Conservation (phyloP, 2,113 vertebrate genomes). For the Alosa alosa region DNA sequence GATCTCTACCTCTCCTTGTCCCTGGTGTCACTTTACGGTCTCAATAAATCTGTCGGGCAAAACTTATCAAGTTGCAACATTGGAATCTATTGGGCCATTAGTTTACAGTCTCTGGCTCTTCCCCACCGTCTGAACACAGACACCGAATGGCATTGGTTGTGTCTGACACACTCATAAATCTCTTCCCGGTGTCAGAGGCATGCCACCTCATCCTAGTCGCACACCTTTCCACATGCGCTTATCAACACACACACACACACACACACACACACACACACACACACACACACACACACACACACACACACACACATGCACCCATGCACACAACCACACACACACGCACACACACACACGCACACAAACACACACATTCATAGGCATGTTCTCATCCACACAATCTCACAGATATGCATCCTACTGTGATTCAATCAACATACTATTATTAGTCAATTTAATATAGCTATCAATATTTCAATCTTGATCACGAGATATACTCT, state of each 20-base stretch:
- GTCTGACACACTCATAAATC: conserved; percentile 70
- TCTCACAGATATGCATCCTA: too few species aligned
- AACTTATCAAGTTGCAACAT: conserved; percentile 69
- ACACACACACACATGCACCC: neutral
- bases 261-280: neutral
- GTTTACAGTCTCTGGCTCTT: conserved; percentile 68
- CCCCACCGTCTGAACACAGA: conserved; percentile 65
- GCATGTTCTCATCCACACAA: neutral
- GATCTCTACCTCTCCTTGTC: conserved; percentile 67
- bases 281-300: neutral
- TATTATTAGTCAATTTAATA: too few species aligned
- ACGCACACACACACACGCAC: too few species aligned
- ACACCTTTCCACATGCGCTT: neutral
- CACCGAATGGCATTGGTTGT: conserved; percentile 55
- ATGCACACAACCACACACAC: neutral
- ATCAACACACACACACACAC: neutral
- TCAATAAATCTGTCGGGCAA: conserved; percentile 67
- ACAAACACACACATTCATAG: neutral
- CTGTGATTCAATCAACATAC: too few species aligned
- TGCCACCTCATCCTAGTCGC: neutral
- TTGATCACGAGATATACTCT: too few species aligned
- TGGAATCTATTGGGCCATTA: conserved; percentile 72
- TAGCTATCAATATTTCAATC: too few species aligned
- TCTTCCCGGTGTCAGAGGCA: conserved; percentile 29
- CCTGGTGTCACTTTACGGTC: conserved; percentile 71